A percentile compares a stretch with the other conserved stretches of the same genome.
These are phyloP conservation scores for Halotydeus destructor DNA, from an alignment of 1,140 invertebrate genomes.

Conservation along the genomic window DNA sequence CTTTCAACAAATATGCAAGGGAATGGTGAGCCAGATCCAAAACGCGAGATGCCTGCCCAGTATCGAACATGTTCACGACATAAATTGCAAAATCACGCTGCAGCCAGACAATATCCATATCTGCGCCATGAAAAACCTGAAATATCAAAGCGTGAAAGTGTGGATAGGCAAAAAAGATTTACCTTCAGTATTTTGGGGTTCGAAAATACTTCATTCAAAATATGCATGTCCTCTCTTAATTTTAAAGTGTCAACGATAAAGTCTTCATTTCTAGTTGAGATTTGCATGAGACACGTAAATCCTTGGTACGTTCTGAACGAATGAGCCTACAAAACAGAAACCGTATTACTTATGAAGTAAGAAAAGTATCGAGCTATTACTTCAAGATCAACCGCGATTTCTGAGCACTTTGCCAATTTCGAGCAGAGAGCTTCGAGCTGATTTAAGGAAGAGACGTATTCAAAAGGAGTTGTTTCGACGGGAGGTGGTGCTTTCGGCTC, in stretches of 20 bases:
- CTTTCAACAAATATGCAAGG: slow-evolving; percentile 51
- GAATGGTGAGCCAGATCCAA: slow-evolving; percentile 49
- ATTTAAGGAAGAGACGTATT: not conserved
- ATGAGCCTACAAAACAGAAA: slow-evolving; percentile 38
- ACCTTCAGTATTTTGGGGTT: slow-evolving; percentile 76
- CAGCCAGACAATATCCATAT: slow-evolving; percentile 74
- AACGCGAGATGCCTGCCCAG: slow-evolving; percentile 57
- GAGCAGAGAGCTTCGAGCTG: slow-evolving; percentile 40
- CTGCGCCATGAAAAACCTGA: slow-evolving; percentile 76
- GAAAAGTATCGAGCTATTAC: slow-evolving; percentile 21
- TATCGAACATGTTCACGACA: slow-evolving; percentile 94
- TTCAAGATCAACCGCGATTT: slow-evolving; percentile 71
- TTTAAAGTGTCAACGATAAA: slow-evolving; percentile 74
- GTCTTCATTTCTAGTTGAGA: slow-evolving; percentile 64
- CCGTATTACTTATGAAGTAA: not conserved
- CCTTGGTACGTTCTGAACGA: slow-evolving; percentile 59
- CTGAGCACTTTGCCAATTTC: slow-evolving; percentile 38
- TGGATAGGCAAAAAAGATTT: slow-evolving; percentile 15
- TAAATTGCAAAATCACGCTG: slow-evolving; percentile 88
- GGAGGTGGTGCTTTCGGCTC: slow-evolving; percentile 18
- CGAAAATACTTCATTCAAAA: slow-evolving; percentile 77
- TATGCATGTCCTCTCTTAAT: slow-evolving; percentile 53
- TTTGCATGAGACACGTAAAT: slow-evolving; percentile 51
- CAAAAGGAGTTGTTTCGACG: slow-evolving; percentile 15
- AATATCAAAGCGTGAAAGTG: slow-evolving; percentile 8